These are phyloP conservation scores for Perca schrenkii DNA, from an alignment of 2,113 vertebrate species.

Conservation along the genomic window DNA sequence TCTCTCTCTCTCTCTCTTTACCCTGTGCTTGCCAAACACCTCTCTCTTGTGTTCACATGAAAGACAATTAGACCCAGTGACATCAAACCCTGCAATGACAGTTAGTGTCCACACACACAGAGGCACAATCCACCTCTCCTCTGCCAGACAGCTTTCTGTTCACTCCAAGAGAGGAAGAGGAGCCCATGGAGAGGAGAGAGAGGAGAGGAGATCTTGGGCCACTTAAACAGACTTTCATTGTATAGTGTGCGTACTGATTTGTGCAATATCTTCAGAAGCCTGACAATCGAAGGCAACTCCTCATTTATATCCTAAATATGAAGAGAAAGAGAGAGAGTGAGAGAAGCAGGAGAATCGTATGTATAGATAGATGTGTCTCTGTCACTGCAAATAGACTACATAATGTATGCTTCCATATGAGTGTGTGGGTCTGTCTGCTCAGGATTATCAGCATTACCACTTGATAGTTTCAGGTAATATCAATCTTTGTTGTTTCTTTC, in stretches of 20 bases:
- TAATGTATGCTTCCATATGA: neutral
- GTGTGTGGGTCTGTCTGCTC: neutral
- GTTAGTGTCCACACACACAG: conserved; percentile 66
- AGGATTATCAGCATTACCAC: neutral
- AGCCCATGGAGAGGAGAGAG: conserved; percentile 32
- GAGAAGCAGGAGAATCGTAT: conserved; percentile 41
- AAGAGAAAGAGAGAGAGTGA: conserved; percentile 19
- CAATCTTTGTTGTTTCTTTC: neutral
- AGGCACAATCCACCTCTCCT: conserved; percentile 3
- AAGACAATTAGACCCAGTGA: conserved; percentile 95
- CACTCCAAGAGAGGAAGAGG: conserved; percentile 79
- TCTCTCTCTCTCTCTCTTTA: conserved; percentile 79
- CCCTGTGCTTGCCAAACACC: conserved; percentile 63
- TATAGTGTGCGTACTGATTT: conserved; percentile 78
- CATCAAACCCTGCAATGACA: conserved; percentile 94
- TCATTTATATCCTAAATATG: conserved; percentile 57
- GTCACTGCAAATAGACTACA: neutral
- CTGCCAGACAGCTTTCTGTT: conserved; percentile 60
- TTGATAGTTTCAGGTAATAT: neutral
- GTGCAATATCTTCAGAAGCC: conserved; percentile 84
- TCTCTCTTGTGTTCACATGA: conserved; percentile 91
- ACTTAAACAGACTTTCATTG: neutral
- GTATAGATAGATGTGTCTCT: neutral
- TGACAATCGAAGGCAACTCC: conserved; percentile 79
- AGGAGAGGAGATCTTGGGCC: neutral